A percentile compares a stretch with the other conserved stretches of the same genome.
Conservation (phyloP, 2,888 invertebrate genomes). For the Lochmaea crataegi region DNA sequence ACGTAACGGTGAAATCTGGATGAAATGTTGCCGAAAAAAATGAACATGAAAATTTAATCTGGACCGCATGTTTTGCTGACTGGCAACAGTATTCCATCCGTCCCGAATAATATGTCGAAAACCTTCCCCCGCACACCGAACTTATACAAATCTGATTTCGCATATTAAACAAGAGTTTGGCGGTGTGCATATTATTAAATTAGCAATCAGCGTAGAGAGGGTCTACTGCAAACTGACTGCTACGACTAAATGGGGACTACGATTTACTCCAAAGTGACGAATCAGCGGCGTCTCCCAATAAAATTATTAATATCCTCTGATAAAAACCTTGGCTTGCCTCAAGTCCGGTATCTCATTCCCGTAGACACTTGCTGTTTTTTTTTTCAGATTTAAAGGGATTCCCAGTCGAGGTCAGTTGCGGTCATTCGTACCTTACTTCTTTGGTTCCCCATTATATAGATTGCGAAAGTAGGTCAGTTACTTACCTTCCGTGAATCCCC, state of each 20-base stretch:
- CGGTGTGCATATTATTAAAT: slow-evolving; percentile 65
- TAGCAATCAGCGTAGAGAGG: slow-evolving; percentile 61
- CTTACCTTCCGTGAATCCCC: too few relatives aligned
- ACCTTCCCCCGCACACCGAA: slow-evolving; percentile 51
- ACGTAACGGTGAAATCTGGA: slow-evolving; percentile 32
- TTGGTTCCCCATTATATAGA: too few relatives aligned
- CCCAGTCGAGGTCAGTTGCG: too few relatives aligned
- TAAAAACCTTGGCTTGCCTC: too few relatives aligned
- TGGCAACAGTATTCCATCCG: slow-evolving; percentile 30
- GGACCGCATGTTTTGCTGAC: slow-evolving; percentile 37
- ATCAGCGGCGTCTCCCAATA: slow-evolving; percentile 7
- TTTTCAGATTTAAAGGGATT: too few relatives aligned
- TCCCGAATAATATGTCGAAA: slow-evolving; percentile 42
- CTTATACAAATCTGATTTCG: slow-evolving; percentile 70
- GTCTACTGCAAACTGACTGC: slow-evolving; percentile 28
- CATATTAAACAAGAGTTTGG: slow-evolving; percentile 64
- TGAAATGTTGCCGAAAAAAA: slow-evolving; percentile 30
- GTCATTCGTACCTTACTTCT: too few relatives aligned
- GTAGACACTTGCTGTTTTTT: too few relatives aligned
- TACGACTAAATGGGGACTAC: slow-evolving; percentile 16
- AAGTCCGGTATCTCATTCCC: too few relatives aligned
- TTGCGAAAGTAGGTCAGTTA: too few relatives aligned
- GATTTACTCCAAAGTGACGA: neutral
- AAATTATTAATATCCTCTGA: too few relatives aligned
- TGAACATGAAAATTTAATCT: slow-evolving; percentile 39